Percentiles rank a stretch among this genome's conserved stretches.
These are phyloP conservation scores for Larimichthys polyactis DNA, from an alignment of 2,113 vertebrate species.

Conservation along the genomic window DNA sequence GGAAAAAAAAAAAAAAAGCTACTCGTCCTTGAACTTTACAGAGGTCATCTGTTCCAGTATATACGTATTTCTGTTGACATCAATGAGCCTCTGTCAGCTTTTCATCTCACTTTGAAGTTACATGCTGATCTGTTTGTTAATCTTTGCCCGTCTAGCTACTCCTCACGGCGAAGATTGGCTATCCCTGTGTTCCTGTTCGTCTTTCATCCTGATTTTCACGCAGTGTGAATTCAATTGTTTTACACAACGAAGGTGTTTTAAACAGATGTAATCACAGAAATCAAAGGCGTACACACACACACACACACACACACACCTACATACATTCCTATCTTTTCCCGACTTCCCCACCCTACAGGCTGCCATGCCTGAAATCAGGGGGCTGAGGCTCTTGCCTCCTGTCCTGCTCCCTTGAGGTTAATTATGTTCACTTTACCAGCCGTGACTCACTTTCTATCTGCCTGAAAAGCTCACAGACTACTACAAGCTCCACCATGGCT, in stretches of 20 bases:
- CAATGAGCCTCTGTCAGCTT: neutral
- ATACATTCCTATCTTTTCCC: neutral
- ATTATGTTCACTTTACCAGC: conserved; percentile 83
- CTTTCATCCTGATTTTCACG: neutral
- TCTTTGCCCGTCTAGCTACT: neutral
- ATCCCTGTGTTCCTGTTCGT: neutral
- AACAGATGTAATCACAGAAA: neutral
- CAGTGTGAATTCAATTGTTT: neutral
- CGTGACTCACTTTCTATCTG: conserved; percentile 68
- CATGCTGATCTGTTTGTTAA: neutral
- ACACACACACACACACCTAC: neutral
- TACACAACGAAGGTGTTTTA: neutral
- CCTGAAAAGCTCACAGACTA: conserved; percentile 53
- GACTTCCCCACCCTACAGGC: conserved; percentile 50
- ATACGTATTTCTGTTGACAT: neutral
- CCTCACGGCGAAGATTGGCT: neutral
- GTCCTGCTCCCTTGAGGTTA: conserved; percentile 79
- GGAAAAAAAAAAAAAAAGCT: too few relatives aligned
- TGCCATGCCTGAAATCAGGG: conserved; percentile 63
- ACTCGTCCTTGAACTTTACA: neutral
- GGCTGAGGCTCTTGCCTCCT: conserved; percentile 64
- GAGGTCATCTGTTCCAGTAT: neutral
- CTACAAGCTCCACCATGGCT: conserved; percentile 48
- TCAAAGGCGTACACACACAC: neutral
- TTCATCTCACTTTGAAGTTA: neutral